Base-by-base conservation (phyloP, 1,140 invertebrate species). In the Sinella curviseta region DNA sequence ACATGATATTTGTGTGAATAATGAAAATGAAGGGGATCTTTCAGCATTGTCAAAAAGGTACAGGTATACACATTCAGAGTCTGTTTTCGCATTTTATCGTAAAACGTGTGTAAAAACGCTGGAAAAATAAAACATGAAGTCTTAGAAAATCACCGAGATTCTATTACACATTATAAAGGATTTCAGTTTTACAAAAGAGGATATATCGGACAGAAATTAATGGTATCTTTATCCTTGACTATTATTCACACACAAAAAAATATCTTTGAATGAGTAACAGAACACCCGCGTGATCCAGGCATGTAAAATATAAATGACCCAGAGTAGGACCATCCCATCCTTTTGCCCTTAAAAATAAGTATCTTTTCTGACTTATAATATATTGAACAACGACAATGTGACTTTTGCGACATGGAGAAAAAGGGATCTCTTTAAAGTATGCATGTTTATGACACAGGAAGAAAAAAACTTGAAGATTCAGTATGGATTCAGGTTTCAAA, bases 401-500 rank as follows among this genome's bases (percentile, higher is more conserved):
- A 65, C 57, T 65, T 65, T 65, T 12, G 16, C 16, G 16, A n/a
- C 24, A 4, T 65, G 24, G 24, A 26, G 24, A 12, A 8, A n/a
- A 65, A n/a, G 39, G 39, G 39, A n/a, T n/a, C 24, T 65, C 16
- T n/a, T 26, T 65, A 12, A 8, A n/a, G 57, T 48, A 12, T 20
- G 20, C 39, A 48, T 12, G 39, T 20, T 48, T 48, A 20, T 8
- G 39, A 20, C 8, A 48, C 39, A 12, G 20, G 8, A 20, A 8
- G 39, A 12, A 20, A 20, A 48, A 48, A 48, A 20, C 39, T 48
- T 48, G 20, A 33, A 33, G 30, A 31, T 70, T 70, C 65, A 70
- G 65, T 70, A 31, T 70, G 65, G 31, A 70, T 70, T 33, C 65
- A 70, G 65, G 24, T 70, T 30, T 70, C 65, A 70, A 70, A 70